Base-by-base conservation (phyloP, 1,140 invertebrate species). In the Sycophila sp. region DNA sequence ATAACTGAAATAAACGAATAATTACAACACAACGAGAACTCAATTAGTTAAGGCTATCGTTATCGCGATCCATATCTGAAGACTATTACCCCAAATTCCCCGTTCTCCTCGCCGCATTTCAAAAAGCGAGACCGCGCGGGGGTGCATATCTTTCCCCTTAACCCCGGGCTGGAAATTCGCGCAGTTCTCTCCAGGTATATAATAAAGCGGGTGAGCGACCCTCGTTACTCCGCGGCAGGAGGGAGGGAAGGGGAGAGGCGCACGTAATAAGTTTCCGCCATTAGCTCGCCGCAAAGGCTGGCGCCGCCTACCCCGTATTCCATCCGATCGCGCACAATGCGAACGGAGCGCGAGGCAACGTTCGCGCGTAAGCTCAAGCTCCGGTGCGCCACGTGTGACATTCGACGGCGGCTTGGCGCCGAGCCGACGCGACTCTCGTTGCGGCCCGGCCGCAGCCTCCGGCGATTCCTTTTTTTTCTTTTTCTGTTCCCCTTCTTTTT, bases 181-280 rank as follows among this genome's bases (percentile, higher is more conserved):
- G 49, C 49, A 53, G 28, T 19, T 32, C 5, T 26, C 55, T 13
- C 13, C 8, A 30, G 13, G 17, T 42, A 60, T 36, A 26, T 63
- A 60, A 62, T 69, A 69, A 60, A 28, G 38, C 19, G 40, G 36
- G 24, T 28, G 19, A 15, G 36, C 56, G 51, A 40, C 34, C 53
- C 65, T 72, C 65, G 64, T 72, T 73, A 69, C 24, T 30, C 32
- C 26, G 26, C 2, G 51, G 51, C 15, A n/a, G n/a, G n/a, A n/a
- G n/a, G n/a, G n/a, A n/a, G n/a, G n/a, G n/a, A n/a, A n/a, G n/a
- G n/a, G n/a, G n/a, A n/a, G n/a, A n/a, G 8, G 32, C n/a, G 3
- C 34, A 19, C 49, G 59, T 42, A 69, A 73, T 73, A 70, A 69
- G 62, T 73, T 70, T 73, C 62, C 71, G 71, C 71, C 71, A 73